Conservation (phyloP, 2,888 invertebrate species). For the Leucophenga maculata region DNA sequence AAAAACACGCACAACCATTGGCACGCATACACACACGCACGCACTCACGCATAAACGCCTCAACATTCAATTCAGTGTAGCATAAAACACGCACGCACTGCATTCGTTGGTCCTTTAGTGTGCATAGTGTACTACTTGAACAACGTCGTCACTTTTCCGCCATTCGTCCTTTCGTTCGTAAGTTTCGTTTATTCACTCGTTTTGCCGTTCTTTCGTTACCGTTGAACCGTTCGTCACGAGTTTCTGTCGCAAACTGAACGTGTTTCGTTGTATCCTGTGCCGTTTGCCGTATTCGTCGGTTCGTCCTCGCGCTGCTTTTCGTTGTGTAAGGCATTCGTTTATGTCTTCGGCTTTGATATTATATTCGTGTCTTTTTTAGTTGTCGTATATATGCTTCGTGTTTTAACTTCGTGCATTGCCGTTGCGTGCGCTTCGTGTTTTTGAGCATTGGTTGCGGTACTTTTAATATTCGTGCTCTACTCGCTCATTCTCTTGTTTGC, state of each 20-base stretch:
- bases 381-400: slow-evolving; percentile 33
- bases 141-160: background rate
- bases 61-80: background rate
- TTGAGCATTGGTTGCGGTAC: background rate
- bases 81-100: slow-evolving; percentile 10
- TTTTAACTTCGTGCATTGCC: background rate
- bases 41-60: slow-evolving; percentile 23
- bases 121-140: slow-evolving; percentile 53
- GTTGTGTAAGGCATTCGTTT: slow-evolving; percentile 29
- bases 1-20: background rate
- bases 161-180: slow-evolving; percentile 27
- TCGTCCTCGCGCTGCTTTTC: slow-evolving; percentile 28
- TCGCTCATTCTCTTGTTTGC: slow-evolving; percentile 33
- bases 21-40: slow-evolving; percentile 5
- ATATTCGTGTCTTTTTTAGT: background rate
- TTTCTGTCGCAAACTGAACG: slow-evolving; percentile 65
- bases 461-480: slow-evolving; percentile 30
- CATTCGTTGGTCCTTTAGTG: slow-evolving; percentile 35
- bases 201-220: slow-evolving; percentile 22
- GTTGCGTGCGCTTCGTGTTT: slow-evolving; percentile 16
- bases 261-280: slow-evolving; percentile 51
- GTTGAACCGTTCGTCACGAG: slow-evolving; percentile 66
- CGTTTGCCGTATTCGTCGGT: slow-evolving; percentile 25
- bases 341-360: slow-evolving; percentile 3
- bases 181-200: background rate